Evolutionary conservation across 1,140 invertebrate genomes (phyloP).

Genomic region (Caenorhabditis latens): DNA sequence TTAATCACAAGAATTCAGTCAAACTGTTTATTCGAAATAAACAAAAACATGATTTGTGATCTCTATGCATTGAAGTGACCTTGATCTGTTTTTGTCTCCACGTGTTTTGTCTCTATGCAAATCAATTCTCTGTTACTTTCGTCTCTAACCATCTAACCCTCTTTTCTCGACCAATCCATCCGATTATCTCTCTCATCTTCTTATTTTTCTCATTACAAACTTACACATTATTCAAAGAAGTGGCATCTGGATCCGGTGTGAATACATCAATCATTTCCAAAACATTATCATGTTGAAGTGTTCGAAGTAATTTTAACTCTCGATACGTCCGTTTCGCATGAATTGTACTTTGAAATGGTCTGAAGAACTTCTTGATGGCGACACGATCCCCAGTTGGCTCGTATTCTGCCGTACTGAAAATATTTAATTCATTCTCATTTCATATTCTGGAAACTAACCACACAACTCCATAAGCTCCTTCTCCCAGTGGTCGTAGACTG

Average conservation of each 20-base stretch:
- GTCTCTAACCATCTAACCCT: conserved; percentile 38
- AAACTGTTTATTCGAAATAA: not conserved
- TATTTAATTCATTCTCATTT: conserved; percentile 13
- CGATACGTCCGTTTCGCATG: conserved; percentile 80
- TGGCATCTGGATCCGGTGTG: conserved; percentile 84
- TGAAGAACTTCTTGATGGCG: conserved; percentile 81
- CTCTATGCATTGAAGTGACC: not conserved
- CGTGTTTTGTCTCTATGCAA: not conserved
- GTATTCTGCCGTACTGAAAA: conserved; percentile 79
- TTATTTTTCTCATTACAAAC: conserved; percentile 72
- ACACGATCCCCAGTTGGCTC: conserved; percentile 78
- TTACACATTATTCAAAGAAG: conserved; percentile 89
- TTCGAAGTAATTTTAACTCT: conserved; percentile 79
- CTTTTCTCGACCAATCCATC: conserved; percentile 3
- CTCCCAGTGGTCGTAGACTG: conserved; percentile 90
- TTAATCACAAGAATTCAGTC: not conserved
- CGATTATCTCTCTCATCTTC: conserved; percentile 9
- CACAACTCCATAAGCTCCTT: conserved; percentile 97
- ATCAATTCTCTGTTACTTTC: not conserved
- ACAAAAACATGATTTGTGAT: not conserved
- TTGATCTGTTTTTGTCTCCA: not conserved
- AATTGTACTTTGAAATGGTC: conserved; percentile 80
- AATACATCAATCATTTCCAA: conserved; percentile 93
- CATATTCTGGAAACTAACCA: conserved; percentile 83
- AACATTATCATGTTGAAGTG: conserved; percentile 81